These are phyloP conservation scores for Bombus breviceps DNA, from an alignment of 1,140 invertebrate genomes.

Conservation along the genomic window DNA sequence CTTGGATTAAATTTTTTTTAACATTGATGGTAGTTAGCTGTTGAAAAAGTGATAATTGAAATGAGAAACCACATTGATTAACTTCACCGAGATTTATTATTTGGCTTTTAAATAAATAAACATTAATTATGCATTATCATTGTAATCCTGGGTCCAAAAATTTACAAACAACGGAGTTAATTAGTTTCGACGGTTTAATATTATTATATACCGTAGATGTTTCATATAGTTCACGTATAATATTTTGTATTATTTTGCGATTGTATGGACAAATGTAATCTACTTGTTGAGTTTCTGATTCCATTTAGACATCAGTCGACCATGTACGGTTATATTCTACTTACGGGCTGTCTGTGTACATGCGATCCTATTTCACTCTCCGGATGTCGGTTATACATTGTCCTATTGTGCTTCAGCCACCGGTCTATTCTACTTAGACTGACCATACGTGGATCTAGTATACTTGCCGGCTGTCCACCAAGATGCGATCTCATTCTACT, in stretches of 20 bases:
- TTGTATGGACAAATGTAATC: not conserved
- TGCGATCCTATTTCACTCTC: not conserved
- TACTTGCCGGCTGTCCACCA: not conserved
- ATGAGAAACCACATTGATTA: no score
- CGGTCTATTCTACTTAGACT: slow-evolving; percentile 6
- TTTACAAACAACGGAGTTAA: not conserved
- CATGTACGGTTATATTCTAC: not conserved
- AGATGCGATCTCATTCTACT: not conserved
- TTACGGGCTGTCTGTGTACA: not conserved
- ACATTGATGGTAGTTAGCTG: no score
- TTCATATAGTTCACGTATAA: not conserved
- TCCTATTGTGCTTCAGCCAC: not conserved
- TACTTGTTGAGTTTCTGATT: not conserved
- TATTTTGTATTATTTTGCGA: not conserved
- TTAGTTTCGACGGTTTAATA: not conserved
- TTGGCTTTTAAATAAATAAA: no score
- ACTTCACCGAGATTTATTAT: no score
- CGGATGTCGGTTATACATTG: not conserved
- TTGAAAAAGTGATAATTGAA: not conserved
- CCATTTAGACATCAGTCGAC: not conserved
- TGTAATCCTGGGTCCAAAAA: no score
- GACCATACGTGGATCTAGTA: not conserved
- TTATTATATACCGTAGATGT: not conserved
- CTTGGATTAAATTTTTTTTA: no score
- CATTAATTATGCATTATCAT: no score